Base-by-base conservation (phyloP, 1,140 invertebrate species). In the Stenopsyche tienmushanensis region DNA sequence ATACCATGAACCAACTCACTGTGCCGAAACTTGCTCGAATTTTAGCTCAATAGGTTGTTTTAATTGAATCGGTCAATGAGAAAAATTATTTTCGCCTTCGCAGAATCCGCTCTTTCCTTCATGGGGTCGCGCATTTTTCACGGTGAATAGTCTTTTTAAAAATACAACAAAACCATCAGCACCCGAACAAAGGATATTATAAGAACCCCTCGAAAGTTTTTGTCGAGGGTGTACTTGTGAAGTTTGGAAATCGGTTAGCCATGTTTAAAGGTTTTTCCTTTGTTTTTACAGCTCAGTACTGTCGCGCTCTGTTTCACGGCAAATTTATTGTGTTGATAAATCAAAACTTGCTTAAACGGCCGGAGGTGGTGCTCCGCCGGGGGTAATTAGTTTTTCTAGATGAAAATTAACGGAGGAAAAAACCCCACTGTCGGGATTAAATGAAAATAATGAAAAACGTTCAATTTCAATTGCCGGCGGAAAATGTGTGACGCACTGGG, bases 271-370 rank as follows among this genome's bases (percentile, higher is more conserved):
- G 50, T 53, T 26, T 26, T 34, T 34, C 39, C 39, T 42, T 34
- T 34, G 29, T 34, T 34, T 34, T 34, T 34, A 34, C 29, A 34
- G 29, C 54, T 39, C 54, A 39, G 54, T 42, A 60, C 41, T 63
- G 62, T 67, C 66, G 66, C 66, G 66, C 66, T 64, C 66, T 64
- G 66, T 67, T 67, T 67, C 60, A 47, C 52, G 15, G 52, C 18
- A 57, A 63, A 67, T 67, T 67, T 67, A 67, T 67, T 67, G 55
- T 64, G 66, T 21, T 62, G 66, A 67, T 67, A 67, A 67, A 67
- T 67, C 66, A 67, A 67, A 67, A 64, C 60, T 59, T 62, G 66
- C 60, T 57, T 67, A 67, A 67, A 62, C 66, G 65, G 52, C 52
- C 42, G 49, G 54, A 24, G 65, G 42, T 45, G 54, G 26, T 26